Evolutionary conservation across 2,888 invertebrate species (phyloP).

Genomic region (Argyra leucocephala): DNA sequence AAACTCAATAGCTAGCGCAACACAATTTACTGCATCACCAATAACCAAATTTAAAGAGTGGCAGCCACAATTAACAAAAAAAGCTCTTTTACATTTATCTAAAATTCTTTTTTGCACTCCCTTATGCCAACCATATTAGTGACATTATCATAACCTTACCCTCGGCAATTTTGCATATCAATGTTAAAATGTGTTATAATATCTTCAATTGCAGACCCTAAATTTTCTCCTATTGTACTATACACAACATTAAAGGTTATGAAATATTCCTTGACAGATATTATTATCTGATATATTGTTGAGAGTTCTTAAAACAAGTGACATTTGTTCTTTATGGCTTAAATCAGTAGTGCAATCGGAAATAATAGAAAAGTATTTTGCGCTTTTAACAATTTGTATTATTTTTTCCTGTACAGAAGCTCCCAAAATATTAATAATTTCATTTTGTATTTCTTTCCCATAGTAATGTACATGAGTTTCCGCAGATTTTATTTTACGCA

Average conservation of each 20-base stretch:
- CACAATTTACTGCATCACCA: slow-evolving; percentile 8
- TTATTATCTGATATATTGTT: slow-evolving; percentile 9
- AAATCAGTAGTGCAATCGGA: slow-evolving; percentile 9
- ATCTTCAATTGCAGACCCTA: slow-evolving; percentile 8
- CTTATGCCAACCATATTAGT: slow-evolving; percentile 7
- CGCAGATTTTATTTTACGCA: slow-evolving; percentile 8
- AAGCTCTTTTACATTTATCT: slow-evolving; percentile 8
- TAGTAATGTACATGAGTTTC: slow-evolving; percentile 7
- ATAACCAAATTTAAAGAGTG: slow-evolving; percentile 8
- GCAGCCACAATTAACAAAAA: slow-evolving; percentile 8
- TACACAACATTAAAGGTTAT: slow-evolving; percentile 9
- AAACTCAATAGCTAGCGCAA: slow-evolving; percentile 7
- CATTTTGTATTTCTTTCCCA: slow-evolving; percentile 8
- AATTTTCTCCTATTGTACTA: slow-evolving; percentile 7
- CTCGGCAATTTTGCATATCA: slow-evolving; percentile 9
- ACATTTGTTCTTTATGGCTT: slow-evolving; percentile 9
- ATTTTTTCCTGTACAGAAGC: slow-evolving; percentile 8
- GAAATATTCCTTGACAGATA: slow-evolving; percentile 6
- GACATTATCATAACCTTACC: neutral
- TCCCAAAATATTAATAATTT: slow-evolving; percentile 8
- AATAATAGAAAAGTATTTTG: slow-evolving; percentile 7
- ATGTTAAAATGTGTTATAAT: slow-evolving; percentile 7
- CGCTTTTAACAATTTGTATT: neutral
- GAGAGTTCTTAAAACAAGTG: slow-evolving; percentile 9
- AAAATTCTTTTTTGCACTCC: slow-evolving; percentile 7